Conservation (phyloP, 30 jellyfish, hydroid and myxozoan genomes). For the Aurelia aurita complex sp. Pacific region DNA sequence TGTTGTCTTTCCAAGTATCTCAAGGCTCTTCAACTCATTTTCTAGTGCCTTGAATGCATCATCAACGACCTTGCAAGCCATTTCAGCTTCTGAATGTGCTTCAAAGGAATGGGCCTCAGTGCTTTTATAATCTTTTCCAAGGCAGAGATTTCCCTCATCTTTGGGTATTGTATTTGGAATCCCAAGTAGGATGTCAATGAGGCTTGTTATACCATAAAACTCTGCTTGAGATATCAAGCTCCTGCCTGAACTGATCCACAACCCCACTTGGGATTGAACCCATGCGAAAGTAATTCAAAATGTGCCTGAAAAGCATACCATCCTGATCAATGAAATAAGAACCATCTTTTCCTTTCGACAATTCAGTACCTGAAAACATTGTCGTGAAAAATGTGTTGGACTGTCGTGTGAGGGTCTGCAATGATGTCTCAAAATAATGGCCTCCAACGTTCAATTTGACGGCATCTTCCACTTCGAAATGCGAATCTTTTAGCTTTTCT, state of each 20-base stretch:
- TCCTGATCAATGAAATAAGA: too few species aligned
- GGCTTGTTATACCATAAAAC: slow-evolving; percentile 12
- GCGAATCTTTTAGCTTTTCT: too few species aligned
- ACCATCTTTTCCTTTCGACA: too few species aligned
- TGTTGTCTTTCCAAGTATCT: not conserved
- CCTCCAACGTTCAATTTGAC: too few species aligned
- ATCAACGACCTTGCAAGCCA: too few species aligned
- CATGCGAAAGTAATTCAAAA: slow-evolving; percentile 21
- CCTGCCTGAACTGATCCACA: not conserved
- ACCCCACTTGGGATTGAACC: not conserved
- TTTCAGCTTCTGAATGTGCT: too few species aligned
- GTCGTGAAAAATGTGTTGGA: too few species aligned
- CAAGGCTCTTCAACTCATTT: not conserved
- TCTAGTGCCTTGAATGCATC: not conserved
- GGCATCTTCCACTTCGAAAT: too few species aligned
- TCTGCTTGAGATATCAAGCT: not conserved
- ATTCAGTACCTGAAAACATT: too few species aligned
- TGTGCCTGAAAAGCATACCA: slow-evolving; percentile 6
- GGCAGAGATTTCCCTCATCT: not conserved
- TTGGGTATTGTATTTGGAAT: not conserved
- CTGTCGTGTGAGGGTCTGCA: too few species aligned
- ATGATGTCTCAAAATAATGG: too few species aligned
- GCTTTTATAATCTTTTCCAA: not conserved
- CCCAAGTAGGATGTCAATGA: not conserved
- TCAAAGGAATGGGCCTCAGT: not conserved